Base-by-base conservation (phyloP, 2,888 invertebrate genomes). In the Eristalis tenax region DNA sequence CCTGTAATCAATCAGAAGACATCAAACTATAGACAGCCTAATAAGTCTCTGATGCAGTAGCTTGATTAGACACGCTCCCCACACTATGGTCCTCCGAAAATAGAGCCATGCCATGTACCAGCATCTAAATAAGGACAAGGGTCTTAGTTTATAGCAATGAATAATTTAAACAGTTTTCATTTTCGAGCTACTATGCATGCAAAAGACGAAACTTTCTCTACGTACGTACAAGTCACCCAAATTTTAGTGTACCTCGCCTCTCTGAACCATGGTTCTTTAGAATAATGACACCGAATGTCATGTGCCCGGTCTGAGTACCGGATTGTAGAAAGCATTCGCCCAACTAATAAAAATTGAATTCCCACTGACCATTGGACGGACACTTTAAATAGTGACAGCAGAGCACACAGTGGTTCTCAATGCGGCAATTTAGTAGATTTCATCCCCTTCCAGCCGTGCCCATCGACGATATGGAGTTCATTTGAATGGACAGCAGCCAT, bases 341-440 rank as follows among this genome's bases (percentile, higher is more conserved):
- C 70, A 78, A 83, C 77, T 86, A 86, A 86, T 86, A 86, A 82
- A 86, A 86, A 83, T 83, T 83, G 78, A 83, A 86, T 83, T 86
- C 66, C 83, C 75, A 83, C 82, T 86, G 86, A 74, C 78, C 86
- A 86, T 79, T 56, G 66, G 86, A 66, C 74, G 70, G 78, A 83
- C 78, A 86, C 75, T 83, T 78, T 66, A 83, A 82, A 77, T 85
- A 82, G 85, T 85, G 81, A 74, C 82, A 71, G 65, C 65, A 66
- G 23, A 71, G 50, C 66, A 77, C 35, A 82, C 73, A 85, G 64
- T 59, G 56, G 79, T 73, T 76, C 76, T 81, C 85, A 85, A 82
- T 85, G 82, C 82, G 82, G 85, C 74, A 86, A 82, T 86, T 86
- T 86, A 82, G 82, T 82, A 74, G 69, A 78, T 73, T 66, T 85